Percentiles rank a stretch among this genome's conserved stretches.
Conservation (phyloP, 2,797 vertebrate species). For the Setipinna tenuifilis region DNA sequence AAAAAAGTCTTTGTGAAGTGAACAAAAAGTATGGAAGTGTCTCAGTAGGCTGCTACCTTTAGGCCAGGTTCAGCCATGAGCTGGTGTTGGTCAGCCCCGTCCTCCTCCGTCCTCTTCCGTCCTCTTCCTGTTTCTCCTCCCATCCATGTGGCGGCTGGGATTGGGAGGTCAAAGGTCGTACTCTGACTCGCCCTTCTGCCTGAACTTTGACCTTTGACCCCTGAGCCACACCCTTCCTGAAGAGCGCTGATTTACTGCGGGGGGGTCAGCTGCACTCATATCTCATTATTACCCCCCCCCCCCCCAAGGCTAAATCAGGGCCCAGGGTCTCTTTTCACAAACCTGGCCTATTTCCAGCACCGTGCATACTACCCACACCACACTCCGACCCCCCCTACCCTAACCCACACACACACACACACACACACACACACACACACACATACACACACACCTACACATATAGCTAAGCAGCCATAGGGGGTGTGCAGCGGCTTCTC, state of each 20-base stretch:
- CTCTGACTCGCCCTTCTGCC: not conserved
- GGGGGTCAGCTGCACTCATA: not conserved
- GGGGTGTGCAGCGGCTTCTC: not conserved
- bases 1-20: too few species aligned
- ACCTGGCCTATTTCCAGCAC: slow-evolving; percentile 16
- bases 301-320: slow-evolving; percentile 6
- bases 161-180: too few species aligned
- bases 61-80: not conserved
- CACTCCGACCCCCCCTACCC: not conserved
- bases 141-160: not conserved
- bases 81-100: not conserved
- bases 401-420: not conserved
- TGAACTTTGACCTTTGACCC: not conserved
- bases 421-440: not conserved
- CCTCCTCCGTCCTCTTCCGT: not conserved
- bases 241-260: not conserved
- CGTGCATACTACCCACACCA: not conserved
- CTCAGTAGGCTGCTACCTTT: too few species aligned
- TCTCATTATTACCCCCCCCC: not conserved
- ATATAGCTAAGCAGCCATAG: not conserved
- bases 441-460: not conserved
- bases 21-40: too few species aligned
- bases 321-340: slow-evolving; percentile 2
- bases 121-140: not conserved
- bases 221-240: slow-evolving; percentile 15